Conservation (phyloP, 2,888 invertebrate genomes). For the Periphyllus acericola region DNA sequence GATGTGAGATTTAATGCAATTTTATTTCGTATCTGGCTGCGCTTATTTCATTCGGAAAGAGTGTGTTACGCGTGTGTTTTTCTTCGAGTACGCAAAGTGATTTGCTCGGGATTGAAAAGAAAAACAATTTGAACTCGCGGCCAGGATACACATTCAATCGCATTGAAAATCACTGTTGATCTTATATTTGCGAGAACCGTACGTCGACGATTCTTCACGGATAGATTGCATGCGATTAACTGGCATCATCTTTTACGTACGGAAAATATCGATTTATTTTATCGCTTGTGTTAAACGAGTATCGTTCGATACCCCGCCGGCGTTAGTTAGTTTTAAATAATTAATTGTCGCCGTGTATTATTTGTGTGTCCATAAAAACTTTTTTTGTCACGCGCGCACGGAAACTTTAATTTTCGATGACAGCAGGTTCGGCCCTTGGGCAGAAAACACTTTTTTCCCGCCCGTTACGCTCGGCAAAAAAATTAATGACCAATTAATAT, state of each 20-base stretch:
- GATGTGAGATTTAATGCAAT: background rate
- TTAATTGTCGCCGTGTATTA: no score
- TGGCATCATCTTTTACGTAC: background rate
- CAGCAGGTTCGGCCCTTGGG: no score
- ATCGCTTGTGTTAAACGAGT: no score
- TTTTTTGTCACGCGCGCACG: no score
- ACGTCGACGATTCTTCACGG: background rate
- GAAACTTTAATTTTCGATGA: no score
- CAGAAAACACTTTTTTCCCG: no score
- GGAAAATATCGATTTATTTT: no score
- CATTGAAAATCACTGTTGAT: background rate
- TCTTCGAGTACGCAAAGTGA: background rate
- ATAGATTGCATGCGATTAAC: background rate
- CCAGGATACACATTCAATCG: background rate
- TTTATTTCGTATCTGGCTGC: background rate
- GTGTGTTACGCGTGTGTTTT: background rate
- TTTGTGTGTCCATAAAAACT: no score
- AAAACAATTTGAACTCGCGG: background rate
- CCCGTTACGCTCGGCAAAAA: no score
- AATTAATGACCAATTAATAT: no score
- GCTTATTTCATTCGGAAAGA: conserved; percentile 8
- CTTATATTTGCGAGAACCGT: conserved; percentile 2
- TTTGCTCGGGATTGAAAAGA: conserved; percentile 9
- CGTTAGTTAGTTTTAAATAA: no score
- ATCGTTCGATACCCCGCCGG: no score